A percentile compares a stretch with the other conserved stretches of the same genome.
Evolutionary conservation across 2,888 invertebrate genomes (phyloP).

Genomic region (Microctonus brassicae): DNA sequence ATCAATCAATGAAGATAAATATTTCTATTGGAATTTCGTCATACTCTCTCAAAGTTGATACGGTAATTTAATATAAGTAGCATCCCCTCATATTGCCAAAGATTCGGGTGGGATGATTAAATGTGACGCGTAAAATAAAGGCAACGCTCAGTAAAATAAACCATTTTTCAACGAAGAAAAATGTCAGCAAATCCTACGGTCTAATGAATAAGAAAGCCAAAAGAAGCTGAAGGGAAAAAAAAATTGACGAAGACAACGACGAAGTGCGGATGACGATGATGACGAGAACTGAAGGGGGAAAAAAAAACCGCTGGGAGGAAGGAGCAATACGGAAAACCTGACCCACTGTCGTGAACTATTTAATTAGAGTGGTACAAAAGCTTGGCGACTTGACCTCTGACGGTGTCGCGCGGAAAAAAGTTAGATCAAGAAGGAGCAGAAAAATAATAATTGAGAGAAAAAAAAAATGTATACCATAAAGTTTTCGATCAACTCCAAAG

Average conservation of each 20-base stretch:
- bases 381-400: conserved; percentile 35
- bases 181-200: conserved; percentile 28
- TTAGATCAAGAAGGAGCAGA: conserved; percentile 14
- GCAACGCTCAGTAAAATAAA: conserved; percentile 36
- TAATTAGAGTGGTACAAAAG: conserved; percentile 51
- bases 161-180: conserved; percentile 37
- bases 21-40: too few species aligned
- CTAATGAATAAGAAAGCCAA: conserved; percentile 43
- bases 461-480: conserved; percentile 13
- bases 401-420: conserved; percentile 20
- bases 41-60: neutral
- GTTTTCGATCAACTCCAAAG: conserved; percentile 8
- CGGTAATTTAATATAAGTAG: neutral
- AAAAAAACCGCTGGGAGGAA: conserved; percentile 12
- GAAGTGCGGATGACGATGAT: conserved; percentile 8
- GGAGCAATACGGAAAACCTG: conserved; percentile 40
- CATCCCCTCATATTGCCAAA: too few species aligned
- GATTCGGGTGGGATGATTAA: too few species aligned
- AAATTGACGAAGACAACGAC: conserved; percentile 22
- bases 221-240: conserved; percentile 25
- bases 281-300: neutral
- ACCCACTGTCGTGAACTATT: conserved; percentile 49
- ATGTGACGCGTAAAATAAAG: conserved; percentile 7
- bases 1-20: too few species aligned
- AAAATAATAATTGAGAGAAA: conserved; percentile 11